A percentile compares a stretch with the other conserved stretches of the same genome.
Evolutionary conservation across 1,140 invertebrate genomes (phyloP).

Genomic region (Drosophila mauritiana): DNA sequence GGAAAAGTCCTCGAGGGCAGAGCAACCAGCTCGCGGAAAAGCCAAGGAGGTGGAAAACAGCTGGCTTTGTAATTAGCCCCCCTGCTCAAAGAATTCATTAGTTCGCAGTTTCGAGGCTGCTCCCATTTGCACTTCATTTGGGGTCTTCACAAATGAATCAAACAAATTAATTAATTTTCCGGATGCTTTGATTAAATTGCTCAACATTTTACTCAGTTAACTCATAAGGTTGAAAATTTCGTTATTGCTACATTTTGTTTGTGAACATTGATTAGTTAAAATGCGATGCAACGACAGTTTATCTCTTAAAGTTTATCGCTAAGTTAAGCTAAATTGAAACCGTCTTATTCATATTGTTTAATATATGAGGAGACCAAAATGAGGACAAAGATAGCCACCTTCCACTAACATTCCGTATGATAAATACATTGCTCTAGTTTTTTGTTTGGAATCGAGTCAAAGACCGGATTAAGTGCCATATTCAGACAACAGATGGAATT

Average conservation of each 20-base stretch:
- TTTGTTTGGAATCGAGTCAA: background rate
- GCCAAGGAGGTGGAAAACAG: constrained; percentile 10
- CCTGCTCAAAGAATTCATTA: constrained; percentile 22
- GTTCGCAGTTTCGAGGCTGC: constrained; percentile 2
- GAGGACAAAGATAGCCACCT: background rate
- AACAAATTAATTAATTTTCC: background rate
- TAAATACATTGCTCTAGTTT: background rate
- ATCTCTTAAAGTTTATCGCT: too few species aligned
- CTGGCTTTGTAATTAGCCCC: constrained; percentile 26
- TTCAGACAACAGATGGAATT: background rate
- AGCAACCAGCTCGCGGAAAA: constrained; percentile 1
- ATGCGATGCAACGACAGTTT: too few species aligned
- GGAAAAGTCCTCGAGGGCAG: constrained; percentile 4
- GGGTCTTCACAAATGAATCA: background rate
- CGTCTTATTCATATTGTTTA: too few species aligned
- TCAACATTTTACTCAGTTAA: too few species aligned
- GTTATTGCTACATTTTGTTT: too few species aligned
- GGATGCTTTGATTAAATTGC: background rate
- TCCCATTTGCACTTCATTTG: constrained; percentile 17
- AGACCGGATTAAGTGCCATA: background rate
- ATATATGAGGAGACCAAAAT: background rate
- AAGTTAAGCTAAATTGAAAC: too few species aligned
- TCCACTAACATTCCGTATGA: background rate
- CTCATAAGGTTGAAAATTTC: background rate
- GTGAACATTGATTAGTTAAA: too few species aligned